phyloP scores from a whole-genome alignment of 2,797 vertebrate genomes.

The Holocentrus rufus region DNA sequence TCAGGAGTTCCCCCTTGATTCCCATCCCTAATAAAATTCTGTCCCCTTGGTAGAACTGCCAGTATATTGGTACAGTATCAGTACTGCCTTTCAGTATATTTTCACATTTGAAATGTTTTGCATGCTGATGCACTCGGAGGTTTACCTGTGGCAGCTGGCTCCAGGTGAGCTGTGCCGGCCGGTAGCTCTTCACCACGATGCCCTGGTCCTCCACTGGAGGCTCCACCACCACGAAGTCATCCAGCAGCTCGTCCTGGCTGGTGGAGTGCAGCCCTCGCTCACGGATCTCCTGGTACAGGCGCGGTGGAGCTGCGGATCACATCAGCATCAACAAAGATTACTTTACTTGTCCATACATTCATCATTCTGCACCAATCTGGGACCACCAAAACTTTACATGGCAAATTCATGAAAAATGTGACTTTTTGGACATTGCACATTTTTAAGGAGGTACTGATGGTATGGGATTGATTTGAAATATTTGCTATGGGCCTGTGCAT shows the following conservation, averaged over 20 bases:
- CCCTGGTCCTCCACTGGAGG: constrained; percentile 66
- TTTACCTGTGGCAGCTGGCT: constrained; percentile 93
- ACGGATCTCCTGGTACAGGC: constrained; percentile 93
- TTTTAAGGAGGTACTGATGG: not conserved
- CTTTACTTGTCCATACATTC: not conserved
- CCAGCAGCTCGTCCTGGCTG: constrained; percentile 86
- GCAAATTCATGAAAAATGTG: not conserved
- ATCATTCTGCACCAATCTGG: no score
- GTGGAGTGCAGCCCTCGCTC: constrained; percentile 91
- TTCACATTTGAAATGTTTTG: not conserved
- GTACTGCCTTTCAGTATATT: not conserved
- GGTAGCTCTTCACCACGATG: constrained; percentile 92
- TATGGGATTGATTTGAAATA: not conserved
- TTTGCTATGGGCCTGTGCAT: not conserved
- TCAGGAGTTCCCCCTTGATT: no score
- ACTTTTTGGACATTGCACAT: no score
- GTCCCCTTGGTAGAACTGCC: no score
- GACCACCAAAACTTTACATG: not conserved
- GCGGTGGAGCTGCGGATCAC: constrained; percentile 83
- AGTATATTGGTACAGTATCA: no score
- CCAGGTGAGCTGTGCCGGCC: constrained; percentile 89
- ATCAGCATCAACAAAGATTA: constrained; percentile 5
- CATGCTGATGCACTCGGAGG: not conserved
- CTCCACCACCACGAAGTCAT: constrained; percentile 78
- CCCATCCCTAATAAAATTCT: no score